phyloP scores from a whole-genome alignment of 2,797 vertebrate genomes.

The Nannoperca obscura region DNA sequence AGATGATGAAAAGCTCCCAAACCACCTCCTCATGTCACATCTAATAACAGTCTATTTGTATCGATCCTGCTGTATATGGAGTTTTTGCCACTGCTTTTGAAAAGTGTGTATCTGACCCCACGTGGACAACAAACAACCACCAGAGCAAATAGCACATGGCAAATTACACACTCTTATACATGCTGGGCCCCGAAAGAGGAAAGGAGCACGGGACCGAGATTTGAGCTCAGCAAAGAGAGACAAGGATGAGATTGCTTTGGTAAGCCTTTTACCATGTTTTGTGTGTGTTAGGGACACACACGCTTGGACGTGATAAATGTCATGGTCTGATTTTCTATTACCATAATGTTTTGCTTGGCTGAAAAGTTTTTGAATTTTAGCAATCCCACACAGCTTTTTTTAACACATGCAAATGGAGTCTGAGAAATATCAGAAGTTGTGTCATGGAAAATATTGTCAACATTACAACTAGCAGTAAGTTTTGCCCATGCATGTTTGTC shows the following conservation, averaged over 20 bases:
- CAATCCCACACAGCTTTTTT: not conserved
- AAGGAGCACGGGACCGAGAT: slow-evolving; percentile 5
- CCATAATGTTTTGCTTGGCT: slow-evolving; percentile 32
- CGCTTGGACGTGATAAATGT: slow-evolving; percentile 14
- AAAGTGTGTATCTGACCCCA: slow-evolving; percentile 28
- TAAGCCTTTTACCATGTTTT: slow-evolving; percentile 46
- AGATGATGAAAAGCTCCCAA: slow-evolving; percentile 58
- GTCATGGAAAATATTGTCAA: not conserved
- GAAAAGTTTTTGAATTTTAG: slow-evolving; percentile 22
- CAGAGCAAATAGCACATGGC: slow-evolving; percentile 22
- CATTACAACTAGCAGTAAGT: not conserved
- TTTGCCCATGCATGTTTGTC: not conserved
- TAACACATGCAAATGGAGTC: slow-evolving; percentile 5
- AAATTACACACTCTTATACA: slow-evolving; percentile 45
- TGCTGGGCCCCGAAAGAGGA: slow-evolving; percentile 11
- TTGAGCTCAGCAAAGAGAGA: slow-evolving; percentile 38
- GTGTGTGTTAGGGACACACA: slow-evolving; percentile 16
- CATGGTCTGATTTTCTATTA: slow-evolving; percentile 39
- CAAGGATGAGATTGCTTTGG: slow-evolving; percentile 52
- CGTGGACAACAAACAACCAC: slow-evolving; percentile 33
- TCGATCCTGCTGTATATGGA: slow-evolving; percentile 41
- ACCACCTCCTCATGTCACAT: slow-evolving; percentile 60
- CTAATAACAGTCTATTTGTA: slow-evolving; percentile 57
- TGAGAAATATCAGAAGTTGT: slow-evolving; percentile 1
- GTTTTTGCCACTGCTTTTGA: slow-evolving; percentile 51